Conservation (phyloP, 2,888 invertebrate species). For the Pomacea canaliculata region DNA sequence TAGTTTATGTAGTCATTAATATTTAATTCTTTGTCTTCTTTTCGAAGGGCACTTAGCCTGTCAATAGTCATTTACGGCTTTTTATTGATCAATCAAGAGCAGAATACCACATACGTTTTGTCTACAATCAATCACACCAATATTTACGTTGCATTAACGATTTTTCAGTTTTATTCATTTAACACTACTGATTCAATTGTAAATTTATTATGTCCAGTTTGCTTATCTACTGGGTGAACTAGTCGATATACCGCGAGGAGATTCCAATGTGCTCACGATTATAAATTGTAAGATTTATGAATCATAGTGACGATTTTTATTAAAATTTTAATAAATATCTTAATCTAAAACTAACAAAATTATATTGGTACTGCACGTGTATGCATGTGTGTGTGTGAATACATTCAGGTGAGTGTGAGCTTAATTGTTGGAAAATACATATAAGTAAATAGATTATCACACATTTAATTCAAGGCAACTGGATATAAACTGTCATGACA, state of each 20-base stretch:
- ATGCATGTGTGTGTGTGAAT: background rate
- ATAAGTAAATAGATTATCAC: background rate
- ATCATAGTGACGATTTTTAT: background rate
- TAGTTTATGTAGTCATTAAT: background rate
- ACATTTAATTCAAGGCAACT: no score
- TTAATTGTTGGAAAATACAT: background rate
- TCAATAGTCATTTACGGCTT: no score
- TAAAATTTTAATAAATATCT: no score
- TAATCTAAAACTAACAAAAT: background rate
- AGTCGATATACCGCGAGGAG: no score
- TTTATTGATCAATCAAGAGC: no score
- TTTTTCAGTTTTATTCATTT: background rate
- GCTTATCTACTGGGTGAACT: background rate
- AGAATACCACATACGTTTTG: no score
- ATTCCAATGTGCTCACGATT: background rate
- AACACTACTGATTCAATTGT: background rate
- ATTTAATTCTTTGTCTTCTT: constrained; percentile 2
- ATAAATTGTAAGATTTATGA: no score
- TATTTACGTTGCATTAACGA: background rate
- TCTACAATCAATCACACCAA: no score
- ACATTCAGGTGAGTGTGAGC: background rate
- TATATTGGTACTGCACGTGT: background rate
- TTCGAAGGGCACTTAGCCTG: background rate
- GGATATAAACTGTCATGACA: no score
- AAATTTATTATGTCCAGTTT: background rate